Conservation (phyloP, 2,113 vertebrate genomes). For the Ageneiosus marmoratus region DNA sequence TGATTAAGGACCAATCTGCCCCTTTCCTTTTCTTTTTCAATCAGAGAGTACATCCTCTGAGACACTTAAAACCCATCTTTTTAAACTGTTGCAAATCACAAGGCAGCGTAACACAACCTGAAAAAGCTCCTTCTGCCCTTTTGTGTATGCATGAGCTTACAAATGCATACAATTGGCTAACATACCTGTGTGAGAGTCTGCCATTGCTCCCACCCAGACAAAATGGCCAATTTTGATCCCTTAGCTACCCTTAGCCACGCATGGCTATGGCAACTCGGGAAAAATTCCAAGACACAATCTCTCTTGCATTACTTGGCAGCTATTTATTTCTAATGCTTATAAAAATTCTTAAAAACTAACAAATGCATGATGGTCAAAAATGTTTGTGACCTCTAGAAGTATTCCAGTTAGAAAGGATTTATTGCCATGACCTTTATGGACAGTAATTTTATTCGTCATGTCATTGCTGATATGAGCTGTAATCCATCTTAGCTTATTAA, state of each 20-base stretch:
- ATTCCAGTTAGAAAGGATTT: neutral
- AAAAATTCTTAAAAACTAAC: neutral
- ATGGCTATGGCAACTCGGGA: neutral
- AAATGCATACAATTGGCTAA: neutral
- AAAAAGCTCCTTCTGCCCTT: neutral
- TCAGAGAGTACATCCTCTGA: neutral
- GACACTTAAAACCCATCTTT: neutral
- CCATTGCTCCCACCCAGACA: neutral
- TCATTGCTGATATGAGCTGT: neutral
- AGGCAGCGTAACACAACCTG: neutral
- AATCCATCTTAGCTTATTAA: neutral
- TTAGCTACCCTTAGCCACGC: neutral
- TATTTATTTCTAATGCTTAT: neutral
- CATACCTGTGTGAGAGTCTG: neutral
- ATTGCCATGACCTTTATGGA: neutral
- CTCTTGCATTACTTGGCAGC: neutral
- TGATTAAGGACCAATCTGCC: neutral
- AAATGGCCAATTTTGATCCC: neutral
- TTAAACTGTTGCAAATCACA: neutral
- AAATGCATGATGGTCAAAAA: neutral
- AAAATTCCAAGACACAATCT: neutral
- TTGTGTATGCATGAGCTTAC: neutral
- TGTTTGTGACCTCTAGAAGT: neutral
- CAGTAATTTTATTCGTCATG: neutral
- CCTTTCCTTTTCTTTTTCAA: neutral